Conservation (phyloP, 2,888 invertebrate genomes). For the Macrophya alboannulata region DNA sequence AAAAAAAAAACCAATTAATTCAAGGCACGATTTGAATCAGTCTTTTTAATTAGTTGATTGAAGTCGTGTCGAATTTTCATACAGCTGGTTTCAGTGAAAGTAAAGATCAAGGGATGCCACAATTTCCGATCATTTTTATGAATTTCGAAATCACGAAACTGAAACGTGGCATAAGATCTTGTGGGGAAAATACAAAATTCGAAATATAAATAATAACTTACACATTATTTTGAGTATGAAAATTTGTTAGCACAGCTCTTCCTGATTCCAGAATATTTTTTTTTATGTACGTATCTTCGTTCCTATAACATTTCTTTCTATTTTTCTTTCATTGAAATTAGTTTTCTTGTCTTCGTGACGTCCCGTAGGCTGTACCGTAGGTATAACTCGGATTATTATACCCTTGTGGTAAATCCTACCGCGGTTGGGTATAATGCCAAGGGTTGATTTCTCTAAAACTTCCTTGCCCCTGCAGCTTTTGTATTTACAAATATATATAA, state of each 20-base stretch:
- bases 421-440: background rate
- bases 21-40: background rate
- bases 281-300: background rate
- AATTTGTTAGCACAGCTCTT: background rate
- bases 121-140: background rate
- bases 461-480: background rate
- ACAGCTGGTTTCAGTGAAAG: background rate
- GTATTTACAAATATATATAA: conserved; percentile 1
- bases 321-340: conserved; percentile 4
- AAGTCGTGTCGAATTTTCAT: background rate
- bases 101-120: background rate
- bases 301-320: background rate
- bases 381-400: background rate
- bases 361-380: background rate
- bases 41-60: background rate
- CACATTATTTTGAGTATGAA: background rate
- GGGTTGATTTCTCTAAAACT: background rate
- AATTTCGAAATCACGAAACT: background rate
- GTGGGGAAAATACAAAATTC: background rate
- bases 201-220: background rate
- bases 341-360: background rate
- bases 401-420: background rate
- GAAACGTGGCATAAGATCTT: background rate
- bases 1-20: background rate
- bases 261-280: background rate